phyloP scores from a whole-genome alignment of 2,113 vertebrate species.

The Phrynosoma platyrhinos region DNA sequence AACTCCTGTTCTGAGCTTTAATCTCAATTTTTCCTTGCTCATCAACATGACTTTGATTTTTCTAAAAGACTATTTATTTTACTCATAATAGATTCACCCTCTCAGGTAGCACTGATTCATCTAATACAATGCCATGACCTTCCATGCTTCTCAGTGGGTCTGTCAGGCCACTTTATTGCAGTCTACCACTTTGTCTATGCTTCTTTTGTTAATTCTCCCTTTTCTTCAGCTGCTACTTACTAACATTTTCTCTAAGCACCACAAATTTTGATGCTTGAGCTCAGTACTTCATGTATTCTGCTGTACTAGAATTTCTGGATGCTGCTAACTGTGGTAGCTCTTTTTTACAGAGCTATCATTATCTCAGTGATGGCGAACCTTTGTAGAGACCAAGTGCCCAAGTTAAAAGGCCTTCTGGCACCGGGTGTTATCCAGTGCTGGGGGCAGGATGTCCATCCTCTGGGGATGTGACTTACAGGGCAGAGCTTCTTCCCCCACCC shows the following conservation, averaged over 20 bases:
- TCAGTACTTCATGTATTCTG: neutral
- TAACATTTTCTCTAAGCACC: conserved; percentile 44
- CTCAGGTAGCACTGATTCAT: conserved; percentile 43
- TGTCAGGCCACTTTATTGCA: conserved; percentile 62
- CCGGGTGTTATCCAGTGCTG: too few relatives aligned
- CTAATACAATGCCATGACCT: conserved; percentile 61
- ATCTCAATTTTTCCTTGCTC: conserved; percentile 41
- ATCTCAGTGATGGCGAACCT: too few relatives aligned
- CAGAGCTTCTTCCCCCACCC: too few relatives aligned
- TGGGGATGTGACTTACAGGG: too few relatives aligned
- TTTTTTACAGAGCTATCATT: too few relatives aligned
- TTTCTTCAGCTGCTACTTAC: conserved; percentile 45
- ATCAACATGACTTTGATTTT: conserved; percentile 47
- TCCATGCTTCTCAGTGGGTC: conserved; percentile 62
- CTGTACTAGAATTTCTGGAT: neutral
- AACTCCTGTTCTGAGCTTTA: conserved; percentile 47
- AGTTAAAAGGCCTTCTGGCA: too few relatives aligned
- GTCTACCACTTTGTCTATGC: conserved; percentile 58
- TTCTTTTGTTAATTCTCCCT: conserved; percentile 33
- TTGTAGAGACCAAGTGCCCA: too few relatives aligned
- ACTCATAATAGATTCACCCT: conserved; percentile 35
- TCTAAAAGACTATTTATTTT: conserved; percentile 51
- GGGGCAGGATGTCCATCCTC: too few relatives aligned
- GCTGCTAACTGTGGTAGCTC: neutral
- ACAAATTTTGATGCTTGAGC: neutral